phyloP scores from a whole-genome alignment of 1,140 invertebrate species.

The Panulirus ornatus region DNA sequence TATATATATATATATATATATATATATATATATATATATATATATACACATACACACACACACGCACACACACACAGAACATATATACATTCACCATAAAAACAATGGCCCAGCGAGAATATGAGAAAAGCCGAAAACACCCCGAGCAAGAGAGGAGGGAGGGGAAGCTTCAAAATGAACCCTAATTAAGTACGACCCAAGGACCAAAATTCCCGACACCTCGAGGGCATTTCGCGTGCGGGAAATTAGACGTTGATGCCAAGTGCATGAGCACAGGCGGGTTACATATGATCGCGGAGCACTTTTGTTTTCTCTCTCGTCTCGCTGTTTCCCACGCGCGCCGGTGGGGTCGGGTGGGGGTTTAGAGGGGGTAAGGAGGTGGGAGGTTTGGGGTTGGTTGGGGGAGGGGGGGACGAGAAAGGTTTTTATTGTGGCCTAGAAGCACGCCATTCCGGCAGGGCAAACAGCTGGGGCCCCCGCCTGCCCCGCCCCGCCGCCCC shows the following conservation, averaged over 20 bases:
- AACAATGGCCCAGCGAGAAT: constrained; percentile 50
- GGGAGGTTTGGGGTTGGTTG: too few species aligned
- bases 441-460: constrained; percentile 62
- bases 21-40: background rate
- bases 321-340: constrained; percentile 46
- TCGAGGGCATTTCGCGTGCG: constrained; percentile 68
- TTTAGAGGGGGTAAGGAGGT: too few species aligned
- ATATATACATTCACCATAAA: constrained; percentile 27
- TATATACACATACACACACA: background rate
- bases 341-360: too few species aligned
- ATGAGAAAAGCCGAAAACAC: constrained; percentile 42
- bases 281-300: constrained; percentile 66
- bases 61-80: background rate
- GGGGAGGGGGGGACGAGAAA: too few species aligned
- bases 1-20: background rate
- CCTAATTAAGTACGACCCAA: constrained; percentile 73
- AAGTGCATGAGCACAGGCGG: constrained; percentile 57
- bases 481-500: too few species aligned
- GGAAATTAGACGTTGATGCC: constrained; percentile 70
- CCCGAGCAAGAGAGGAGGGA: background rate
- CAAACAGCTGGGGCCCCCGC: constrained; percentile 67
- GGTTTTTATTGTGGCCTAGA: constrained; percentile 56
- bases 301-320: constrained; percentile 69
- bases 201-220: constrained; percentile 70
- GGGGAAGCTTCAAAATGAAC: constrained; percentile 51